Evolutionary conservation across 2,797 vertebrate species (phyloP).

Genomic region (Fringilla coelebs): DNA sequence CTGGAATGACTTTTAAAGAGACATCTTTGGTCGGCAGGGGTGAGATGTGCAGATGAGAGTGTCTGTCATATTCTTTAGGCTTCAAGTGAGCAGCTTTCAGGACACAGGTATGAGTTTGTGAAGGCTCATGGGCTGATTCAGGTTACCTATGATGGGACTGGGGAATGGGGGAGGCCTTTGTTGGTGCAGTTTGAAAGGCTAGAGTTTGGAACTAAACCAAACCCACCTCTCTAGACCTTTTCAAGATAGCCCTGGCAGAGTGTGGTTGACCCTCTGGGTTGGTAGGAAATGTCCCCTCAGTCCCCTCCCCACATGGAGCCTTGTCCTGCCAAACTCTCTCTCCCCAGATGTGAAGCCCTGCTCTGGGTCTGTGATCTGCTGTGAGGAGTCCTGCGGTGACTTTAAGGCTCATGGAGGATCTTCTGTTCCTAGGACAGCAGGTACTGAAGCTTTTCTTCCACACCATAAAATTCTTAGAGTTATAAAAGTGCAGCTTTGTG

Average conservation of each 20-base stretch:
- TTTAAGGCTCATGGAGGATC: slow-evolving; percentile 61
- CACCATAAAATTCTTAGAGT: not conserved
- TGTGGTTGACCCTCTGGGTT: not conserved
- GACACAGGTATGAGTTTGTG: not conserved
- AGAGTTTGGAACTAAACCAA: not conserved
- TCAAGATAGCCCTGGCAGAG: not conserved
- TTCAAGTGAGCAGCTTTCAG: not conserved
- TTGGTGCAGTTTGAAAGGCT: not conserved
- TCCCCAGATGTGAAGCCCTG: slow-evolving; percentile 24
- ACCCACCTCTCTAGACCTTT: not conserved
- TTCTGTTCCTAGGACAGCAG: slow-evolving; percentile 49
- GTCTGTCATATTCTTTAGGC: not conserved
- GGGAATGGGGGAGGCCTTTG: not conserved
- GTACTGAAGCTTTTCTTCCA: not conserved
- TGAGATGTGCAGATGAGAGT: not conserved
- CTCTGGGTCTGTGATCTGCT: slow-evolving; percentile 3
- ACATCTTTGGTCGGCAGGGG: not conserved
- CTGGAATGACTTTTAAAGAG: not conserved
- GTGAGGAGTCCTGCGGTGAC: not conserved
- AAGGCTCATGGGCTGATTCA: not conserved
- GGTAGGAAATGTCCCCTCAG: not conserved
- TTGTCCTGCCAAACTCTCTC: slow-evolving; percentile 24
- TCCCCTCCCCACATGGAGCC: rapidly evolving
- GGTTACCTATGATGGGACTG: not conserved
- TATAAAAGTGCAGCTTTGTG: rapidly evolving